Conservation (phyloP, 2,797 vertebrate genomes). For the Enteromius radiatus region DNA sequence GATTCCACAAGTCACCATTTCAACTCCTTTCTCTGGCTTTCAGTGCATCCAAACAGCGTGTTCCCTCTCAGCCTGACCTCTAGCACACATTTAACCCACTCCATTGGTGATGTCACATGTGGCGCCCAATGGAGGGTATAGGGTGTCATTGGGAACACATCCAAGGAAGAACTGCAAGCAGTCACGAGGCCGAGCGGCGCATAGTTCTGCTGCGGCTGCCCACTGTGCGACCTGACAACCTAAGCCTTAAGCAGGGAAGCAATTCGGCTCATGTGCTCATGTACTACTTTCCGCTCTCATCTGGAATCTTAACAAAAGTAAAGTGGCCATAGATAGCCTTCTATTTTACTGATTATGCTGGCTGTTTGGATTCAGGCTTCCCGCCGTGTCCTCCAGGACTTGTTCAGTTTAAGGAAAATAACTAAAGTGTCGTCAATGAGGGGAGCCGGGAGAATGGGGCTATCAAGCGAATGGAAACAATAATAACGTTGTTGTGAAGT, state of each 20-base stretch:
- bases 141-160: slow-evolving; percentile 48
- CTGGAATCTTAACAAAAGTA: slow-evolving; percentile 66
- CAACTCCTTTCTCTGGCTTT: slow-evolving; percentile 4
- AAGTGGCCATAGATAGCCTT: slow-evolving; percentile 68
- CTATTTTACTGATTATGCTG: slow-evolving; percentile 76
- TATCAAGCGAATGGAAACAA: slow-evolving; percentile 59
- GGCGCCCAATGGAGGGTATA: slow-evolving; percentile 33
- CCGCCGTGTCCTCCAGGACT: slow-evolving; percentile 69
- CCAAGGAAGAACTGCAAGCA: slow-evolving; percentile 60
- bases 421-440: slow-evolving; percentile 68
- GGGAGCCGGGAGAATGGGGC: slow-evolving; percentile 60
- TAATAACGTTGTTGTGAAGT: slow-evolving; percentile 58
- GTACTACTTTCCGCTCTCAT: slow-evolving; percentile 69
- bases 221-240: slow-evolving; percentile 59
- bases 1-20: slow-evolving; percentile 3
- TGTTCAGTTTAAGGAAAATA: slow-evolving; percentile 64
- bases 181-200: slow-evolving; percentile 66
- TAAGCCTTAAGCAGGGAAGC: slow-evolving; percentile 66
- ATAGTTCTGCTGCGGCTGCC: slow-evolving; percentile 60
- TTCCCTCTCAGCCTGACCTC: slow-evolving; percentile 34
- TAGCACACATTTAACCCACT: slow-evolving; percentile 34
- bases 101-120: slow-evolving; percentile 48
- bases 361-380: slow-evolving; percentile 77
- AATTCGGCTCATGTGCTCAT: slow-evolving; percentile 64
- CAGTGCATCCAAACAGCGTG: neutral